phyloP scores from a whole-genome alignment of 2,888 invertebrate species.

The Tachystola acroxantha region DNA sequence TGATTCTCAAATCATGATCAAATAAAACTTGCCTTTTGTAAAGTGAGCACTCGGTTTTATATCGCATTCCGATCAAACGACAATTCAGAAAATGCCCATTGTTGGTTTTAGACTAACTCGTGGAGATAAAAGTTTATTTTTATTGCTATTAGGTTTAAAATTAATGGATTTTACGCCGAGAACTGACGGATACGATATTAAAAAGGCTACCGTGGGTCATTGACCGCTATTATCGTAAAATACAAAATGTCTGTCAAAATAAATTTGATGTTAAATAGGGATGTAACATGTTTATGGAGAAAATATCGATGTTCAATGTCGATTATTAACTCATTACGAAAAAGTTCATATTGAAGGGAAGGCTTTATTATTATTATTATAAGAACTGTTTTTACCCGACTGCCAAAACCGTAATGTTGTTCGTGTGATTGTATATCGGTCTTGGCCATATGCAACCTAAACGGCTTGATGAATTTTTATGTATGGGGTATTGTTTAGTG shows the following conservation, averaged over 20 bases:
- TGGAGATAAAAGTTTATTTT: constrained; percentile 4
- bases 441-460: no score
- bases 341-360: no score
- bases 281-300: no score
- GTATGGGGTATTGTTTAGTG: no score
- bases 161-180: constrained; percentile 2
- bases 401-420: no score
- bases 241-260: constrained; percentile 1
- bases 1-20: no score
- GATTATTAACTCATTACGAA: no score
- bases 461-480: no score
- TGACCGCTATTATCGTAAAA: not conserved
- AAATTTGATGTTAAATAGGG: not conserved
- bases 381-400: not conserved
- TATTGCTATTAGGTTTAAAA: constrained; percentile 2
- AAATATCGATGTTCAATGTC: no score
- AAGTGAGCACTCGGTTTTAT: constrained; percentile 15
- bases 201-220: constrained; percentile 2
- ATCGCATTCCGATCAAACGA: constrained; percentile 31
- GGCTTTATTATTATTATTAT: no score
- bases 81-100: constrained; percentile 14
- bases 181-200: not conserved
- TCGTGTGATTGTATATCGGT: no score
- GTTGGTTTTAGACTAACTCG: not conserved
- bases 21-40: no score